Conservation (phyloP, 1,140 invertebrate species). For the Drosophila sulfurigaster region DNA sequence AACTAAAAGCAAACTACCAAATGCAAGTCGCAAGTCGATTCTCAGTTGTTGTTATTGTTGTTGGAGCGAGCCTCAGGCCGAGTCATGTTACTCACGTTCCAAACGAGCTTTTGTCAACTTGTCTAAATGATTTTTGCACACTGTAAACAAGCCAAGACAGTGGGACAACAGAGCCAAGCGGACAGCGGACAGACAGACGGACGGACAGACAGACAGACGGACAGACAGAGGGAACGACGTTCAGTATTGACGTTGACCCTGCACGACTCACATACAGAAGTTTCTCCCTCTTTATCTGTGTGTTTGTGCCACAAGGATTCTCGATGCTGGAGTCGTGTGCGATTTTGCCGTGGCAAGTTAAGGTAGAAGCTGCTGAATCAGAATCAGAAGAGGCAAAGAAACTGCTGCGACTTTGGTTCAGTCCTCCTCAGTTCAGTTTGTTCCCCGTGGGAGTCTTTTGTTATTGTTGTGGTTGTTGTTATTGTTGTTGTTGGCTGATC, state of each 20-base stretch:
- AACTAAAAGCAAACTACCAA: conserved; percentile 59
- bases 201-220: conserved; percentile 44
- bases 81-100: conserved; percentile 84
- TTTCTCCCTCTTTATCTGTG: conserved; percentile 44
- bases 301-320: conserved; percentile 61
- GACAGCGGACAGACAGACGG: conserved; percentile 28
- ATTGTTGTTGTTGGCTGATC: conserved; percentile 49
- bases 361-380: conserved; percentile 41
- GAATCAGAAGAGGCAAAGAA: conserved; percentile 13
- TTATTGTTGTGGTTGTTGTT: conserved; percentile 57
- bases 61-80: conserved; percentile 39
- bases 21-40: conserved; percentile 44
- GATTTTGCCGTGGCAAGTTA: conserved; percentile 46
- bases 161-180: conserved; percentile 38
- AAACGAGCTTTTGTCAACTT: conserved; percentile 84
- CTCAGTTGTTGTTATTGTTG: conserved; percentile 19
- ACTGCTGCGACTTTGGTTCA: conserved; percentile 5
- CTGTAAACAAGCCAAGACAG: conserved; percentile 79
- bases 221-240: conserved; percentile 45
- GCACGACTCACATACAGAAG: conserved; percentile 82
- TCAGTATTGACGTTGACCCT: conserved; percentile 80
- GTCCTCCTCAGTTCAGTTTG: background rate
- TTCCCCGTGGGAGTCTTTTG: conserved; percentile 83
- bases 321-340: conserved; percentile 65
- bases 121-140: conserved; percentile 84